Evolutionary conservation across 2,888 invertebrate species (phyloP).

Genomic region (Barypeithes pellucidus): DNA sequence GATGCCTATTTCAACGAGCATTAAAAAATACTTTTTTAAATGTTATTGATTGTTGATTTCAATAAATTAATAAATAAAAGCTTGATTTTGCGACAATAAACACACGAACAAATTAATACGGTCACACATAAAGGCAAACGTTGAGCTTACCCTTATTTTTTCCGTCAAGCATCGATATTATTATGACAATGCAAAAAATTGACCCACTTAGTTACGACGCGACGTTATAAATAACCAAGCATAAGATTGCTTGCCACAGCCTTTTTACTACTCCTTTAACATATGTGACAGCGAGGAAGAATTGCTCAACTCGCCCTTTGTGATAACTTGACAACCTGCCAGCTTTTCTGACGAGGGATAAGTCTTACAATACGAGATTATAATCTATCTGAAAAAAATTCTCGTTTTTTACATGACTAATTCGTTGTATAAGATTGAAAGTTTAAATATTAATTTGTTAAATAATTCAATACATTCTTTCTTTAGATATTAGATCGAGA

Average conservation of each 20-base stretch:
- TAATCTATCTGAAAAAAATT: slow-evolving; percentile 8
- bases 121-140: too few species aligned
- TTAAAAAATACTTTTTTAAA: too few species aligned
- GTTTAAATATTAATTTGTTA: too few species aligned
- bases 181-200: neutral
- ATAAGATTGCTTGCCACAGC: slow-evolving; percentile 5
- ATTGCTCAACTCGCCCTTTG: slow-evolving; percentile 4
- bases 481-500: too few species aligned
- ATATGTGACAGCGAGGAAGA: slow-evolving; percentile 10
- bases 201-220: neutral
- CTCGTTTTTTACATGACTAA: neutral
- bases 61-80: too few species aligned
- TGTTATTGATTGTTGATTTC: too few species aligned
- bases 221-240: neutral
- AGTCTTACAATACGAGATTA: slow-evolving; percentile 8
- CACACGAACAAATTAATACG: too few species aligned
- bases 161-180: too few species aligned
- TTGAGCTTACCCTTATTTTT: too few species aligned
- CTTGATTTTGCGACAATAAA: too few species aligned
- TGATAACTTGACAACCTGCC: slow-evolving; percentile 6
- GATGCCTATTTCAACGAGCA: too few species aligned
- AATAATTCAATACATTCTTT: too few species aligned
- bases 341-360: slow-evolving; percentile 9
- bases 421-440: neutral
- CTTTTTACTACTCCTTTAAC: slow-evolving; percentile 1